A percentile compares a stretch with the other conserved stretches of the same genome.
Conservation (phyloP, 1,140 invertebrate genomes). For the Hylyphantes graminicola region DNA sequence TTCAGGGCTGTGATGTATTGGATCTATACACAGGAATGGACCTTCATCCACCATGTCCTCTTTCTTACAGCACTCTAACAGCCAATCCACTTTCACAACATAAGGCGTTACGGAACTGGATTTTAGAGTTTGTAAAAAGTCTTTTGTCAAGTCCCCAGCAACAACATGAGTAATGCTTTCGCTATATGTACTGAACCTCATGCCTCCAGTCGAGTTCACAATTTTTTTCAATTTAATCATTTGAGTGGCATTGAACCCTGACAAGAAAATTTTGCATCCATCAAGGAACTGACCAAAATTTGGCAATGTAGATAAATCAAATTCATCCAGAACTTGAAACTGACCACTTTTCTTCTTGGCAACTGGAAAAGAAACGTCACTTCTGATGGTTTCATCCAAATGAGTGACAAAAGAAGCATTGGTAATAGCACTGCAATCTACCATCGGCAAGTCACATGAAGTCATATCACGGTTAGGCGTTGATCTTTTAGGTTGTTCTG, state of each 20-base stretch:
- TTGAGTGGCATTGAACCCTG: conserved; percentile 74
- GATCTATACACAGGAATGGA: conserved; percentile 59
- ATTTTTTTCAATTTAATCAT: conserved; percentile 82
- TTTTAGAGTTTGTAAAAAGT: conserved; percentile 65
- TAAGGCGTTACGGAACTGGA: conserved; percentile 71
- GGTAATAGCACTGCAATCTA: conserved; percentile 53
- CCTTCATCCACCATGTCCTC: conserved; percentile 73
- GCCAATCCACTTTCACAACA: conserved; percentile 79
- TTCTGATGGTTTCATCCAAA: conserved; percentile 65
- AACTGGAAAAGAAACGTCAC: conserved; percentile 35
- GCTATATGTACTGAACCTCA: conserved; percentile 79
- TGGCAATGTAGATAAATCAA: conserved; percentile 69
- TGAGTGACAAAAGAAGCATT: conserved; percentile 21
- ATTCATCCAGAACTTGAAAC: conserved; percentile 41
- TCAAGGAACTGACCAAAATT: conserved; percentile 82
- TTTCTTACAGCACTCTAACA: conserved; percentile 77
- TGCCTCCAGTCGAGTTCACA: conserved; percentile 83
- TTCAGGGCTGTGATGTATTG: conserved; percentile 12
- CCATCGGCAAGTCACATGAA: conserved; percentile 70
- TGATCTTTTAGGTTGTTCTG: conserved; percentile 66
- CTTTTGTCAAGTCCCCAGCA: conserved; percentile 72
- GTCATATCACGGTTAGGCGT: conserved; percentile 70
- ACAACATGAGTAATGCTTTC: conserved; percentile 84
- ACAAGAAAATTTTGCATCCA: conserved; percentile 80
- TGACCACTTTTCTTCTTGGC: conserved; percentile 42